A percentile compares a stretch with the other conserved stretches of the same genome.
Conservation (phyloP, 1,140 invertebrate genomes). For the Apis dorsata region DNA sequence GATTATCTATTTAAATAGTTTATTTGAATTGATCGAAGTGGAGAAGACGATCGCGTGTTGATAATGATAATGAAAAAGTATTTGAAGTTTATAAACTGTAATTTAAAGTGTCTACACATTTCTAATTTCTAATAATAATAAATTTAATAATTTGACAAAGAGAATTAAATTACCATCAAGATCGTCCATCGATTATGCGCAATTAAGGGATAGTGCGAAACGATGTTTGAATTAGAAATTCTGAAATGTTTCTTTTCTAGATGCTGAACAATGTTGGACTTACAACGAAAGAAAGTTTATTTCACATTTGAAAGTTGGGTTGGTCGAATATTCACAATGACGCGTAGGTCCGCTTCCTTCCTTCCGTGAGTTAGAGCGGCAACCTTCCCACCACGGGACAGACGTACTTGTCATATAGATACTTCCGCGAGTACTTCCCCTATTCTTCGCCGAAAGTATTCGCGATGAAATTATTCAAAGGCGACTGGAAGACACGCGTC, state of each 20-base stretch:
- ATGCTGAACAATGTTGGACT: conserved; percentile 42
- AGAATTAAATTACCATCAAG: neutral
- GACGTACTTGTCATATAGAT: conserved; percentile 60
- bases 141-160: too few species aligned
- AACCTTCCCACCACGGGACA: conserved; percentile 51
- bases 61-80: too few species aligned
- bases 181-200: neutral
- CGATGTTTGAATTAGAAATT: neutral
- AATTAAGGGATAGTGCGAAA: neutral
- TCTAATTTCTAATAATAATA: too few species aligned
- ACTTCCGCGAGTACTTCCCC: conserved; percentile 52
- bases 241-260: neutral
- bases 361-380: conserved; percentile 50
- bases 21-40: too few species aligned
- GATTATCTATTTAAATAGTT: too few species aligned
- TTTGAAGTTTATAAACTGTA: too few species aligned
- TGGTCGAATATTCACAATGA: conserved; percentile 46
- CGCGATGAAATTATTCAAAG: conserved; percentile 57
- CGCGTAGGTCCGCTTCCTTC: conserved; percentile 38
- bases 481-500: conserved; percentile 17
- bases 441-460: conserved; percentile 55
- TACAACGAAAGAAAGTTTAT: conserved; percentile 58
- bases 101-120: too few species aligned
- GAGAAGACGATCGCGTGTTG: too few species aligned
- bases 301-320: conserved; percentile 54